These are phyloP conservation scores for Sebastes glaucus DNA, from an alignment of 2,797 vertebrate genomes.

Conservation along the genomic window DNA sequence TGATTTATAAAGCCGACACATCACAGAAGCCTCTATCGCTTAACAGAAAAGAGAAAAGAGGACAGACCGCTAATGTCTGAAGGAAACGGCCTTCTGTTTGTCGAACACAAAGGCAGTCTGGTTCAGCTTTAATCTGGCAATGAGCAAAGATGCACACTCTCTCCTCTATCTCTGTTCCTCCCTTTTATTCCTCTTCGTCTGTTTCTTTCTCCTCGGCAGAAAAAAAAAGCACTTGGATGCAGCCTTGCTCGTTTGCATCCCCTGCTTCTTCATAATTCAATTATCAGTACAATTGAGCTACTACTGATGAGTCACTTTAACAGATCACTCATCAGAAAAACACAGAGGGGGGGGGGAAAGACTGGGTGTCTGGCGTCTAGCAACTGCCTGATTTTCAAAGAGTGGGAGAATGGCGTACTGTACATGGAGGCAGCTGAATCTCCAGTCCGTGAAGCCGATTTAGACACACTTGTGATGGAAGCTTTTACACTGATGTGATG, in stretches of 20 bases:
- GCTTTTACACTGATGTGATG: conserved; percentile 24
- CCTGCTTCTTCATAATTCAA: conserved; percentile 43
- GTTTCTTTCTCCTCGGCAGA: not conserved
- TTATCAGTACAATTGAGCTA: conserved; percentile 50
- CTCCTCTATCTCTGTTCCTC: not conserved
- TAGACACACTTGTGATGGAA: conserved; percentile 26
- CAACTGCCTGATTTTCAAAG: not conserved
- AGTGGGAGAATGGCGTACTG: conserved; percentile 6
- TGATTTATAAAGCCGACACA: conserved; percentile 29
- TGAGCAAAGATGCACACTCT: conserved; percentile 5
- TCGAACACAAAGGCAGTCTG: conserved; percentile 23
- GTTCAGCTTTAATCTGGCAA: conserved; percentile 12
- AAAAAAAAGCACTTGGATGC: not conserved
- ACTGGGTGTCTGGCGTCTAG: not conserved
- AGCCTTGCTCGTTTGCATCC: not conserved
- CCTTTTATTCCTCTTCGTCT: not conserved
- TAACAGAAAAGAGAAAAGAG: not conserved
- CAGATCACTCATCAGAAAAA: conserved; percentile 24
- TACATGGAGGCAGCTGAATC: conserved; percentile 19
- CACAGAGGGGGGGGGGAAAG: not conserved
- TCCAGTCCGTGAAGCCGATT: conserved; percentile 6
- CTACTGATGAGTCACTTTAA: conserved; percentile 49
- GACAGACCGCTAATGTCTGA: conserved; percentile 23
- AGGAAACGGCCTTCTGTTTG: conserved; percentile 17
- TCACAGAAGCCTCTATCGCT: not conserved